These are phyloP conservation scores for Toxotes chatareus DNA, from an alignment of 2,113 vertebrate species.

Conservation along the genomic window DNA sequence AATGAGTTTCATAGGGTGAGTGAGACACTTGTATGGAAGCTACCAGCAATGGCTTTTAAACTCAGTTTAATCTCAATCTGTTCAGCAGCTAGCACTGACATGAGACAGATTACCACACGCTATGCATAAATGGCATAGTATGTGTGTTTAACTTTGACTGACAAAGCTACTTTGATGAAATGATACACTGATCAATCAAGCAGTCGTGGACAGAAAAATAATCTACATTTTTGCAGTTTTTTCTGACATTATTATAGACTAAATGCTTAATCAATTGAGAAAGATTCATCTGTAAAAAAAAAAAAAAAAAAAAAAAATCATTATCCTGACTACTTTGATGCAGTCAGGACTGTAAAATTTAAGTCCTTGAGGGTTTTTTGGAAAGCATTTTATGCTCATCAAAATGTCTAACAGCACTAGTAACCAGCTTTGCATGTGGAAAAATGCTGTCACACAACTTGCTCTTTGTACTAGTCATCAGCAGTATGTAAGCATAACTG, in stretches of 20 bases:
- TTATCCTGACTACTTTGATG: neutral
- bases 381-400: neutral
- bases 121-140: neutral
- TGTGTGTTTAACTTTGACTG: neutral
- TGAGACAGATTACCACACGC: constrained; percentile 14
- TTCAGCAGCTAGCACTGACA: constrained; percentile 18
- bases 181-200: neutral
- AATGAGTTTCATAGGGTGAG: constrained; percentile 37
- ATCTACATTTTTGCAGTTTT: neutral
- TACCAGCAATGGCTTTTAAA: constrained; percentile 17
- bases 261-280: neutral
- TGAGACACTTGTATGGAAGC: constrained; percentile 23
- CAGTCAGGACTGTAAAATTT: neutral
- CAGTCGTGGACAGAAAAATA: too few species aligned
- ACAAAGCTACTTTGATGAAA: neutral
- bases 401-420: neutral
- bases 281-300: neutral
- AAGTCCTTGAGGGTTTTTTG: neutral
- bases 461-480: neutral
- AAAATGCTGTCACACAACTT: neutral
- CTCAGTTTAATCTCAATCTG: neutral
- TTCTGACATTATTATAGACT: neutral
- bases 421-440: constrained; percentile 1
- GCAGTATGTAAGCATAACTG: neutral
- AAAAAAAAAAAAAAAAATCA: neutral